Evolutionary conservation across 2,888 invertebrate genomes (phyloP), one percentile per base, ranked within the genome.

Genomic region (Hoplodrina ambigua): DNA sequence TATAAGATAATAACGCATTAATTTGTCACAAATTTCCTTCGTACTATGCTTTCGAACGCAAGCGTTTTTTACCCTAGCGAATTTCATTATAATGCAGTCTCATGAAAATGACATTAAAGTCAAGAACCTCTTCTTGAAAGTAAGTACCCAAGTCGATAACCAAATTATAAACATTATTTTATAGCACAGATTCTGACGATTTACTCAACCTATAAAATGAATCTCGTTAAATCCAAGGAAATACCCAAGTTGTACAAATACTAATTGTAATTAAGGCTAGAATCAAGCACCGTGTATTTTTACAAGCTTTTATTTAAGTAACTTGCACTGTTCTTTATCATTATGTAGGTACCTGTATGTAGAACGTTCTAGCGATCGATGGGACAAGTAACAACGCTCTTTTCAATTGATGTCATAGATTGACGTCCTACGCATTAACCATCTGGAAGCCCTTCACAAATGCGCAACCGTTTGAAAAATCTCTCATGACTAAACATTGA

Each of bases 381-480:
- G 46, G 33, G 6, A 50, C 63, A 41, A 72, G 19, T 33, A 75
- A 69, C 61, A 72, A 77, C 54, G 58, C 46, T 67, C 17, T 17
- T 46, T 46, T 46, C 68, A 67, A 80, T 79, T 73, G 67, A 62
- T 67, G 41, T 33, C 33, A 19, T 61, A 59, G 19, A 67, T 69
- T 58, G 50, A 54, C 60, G 33, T 60, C 75, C 81, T n/a, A 81
- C 78, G 63, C 70, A 65, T 61, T 54, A 20, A 52, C 56, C 50
- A 66, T 72, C 54, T 49, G 46, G 25, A 25, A 53, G 17, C 72
- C 71, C 61, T 67, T 72, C 53, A 55, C 62, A 72, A 69, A 55
- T 55, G 58, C 50, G 60, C 70, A 77, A 75, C 72, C 70, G 44
- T 56, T 69, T 75, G 70, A 75, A 80, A 82, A 80, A 77, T 75